A percentile compares a stretch with the other conserved stretches of the same genome.
These are phyloP conservation scores for Arctia plantaginis DNA, from an alignment of 2,888 invertebrate species.

Conservation along the genomic window DNA sequence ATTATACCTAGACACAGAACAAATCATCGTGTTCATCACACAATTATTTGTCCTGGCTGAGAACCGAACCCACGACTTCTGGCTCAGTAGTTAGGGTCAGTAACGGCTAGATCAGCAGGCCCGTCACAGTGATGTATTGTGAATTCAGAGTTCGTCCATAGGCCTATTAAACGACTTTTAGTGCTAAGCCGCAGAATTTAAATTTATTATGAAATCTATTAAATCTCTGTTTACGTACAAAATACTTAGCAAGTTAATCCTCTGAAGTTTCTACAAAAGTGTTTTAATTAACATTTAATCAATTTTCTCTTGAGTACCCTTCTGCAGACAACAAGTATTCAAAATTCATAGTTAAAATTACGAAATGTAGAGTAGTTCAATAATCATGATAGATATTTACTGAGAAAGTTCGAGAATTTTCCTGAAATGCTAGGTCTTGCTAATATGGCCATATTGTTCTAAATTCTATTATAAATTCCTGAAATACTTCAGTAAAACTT, in stretches of 20 bases:
- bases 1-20: too few species aligned
- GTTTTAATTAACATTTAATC: conserved; percentile 45
- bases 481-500: not conserved
- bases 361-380: conserved; percentile 7
- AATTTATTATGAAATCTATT: conserved; percentile 57
- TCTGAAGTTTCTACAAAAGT: conserved; percentile 37
- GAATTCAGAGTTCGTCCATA: conserved; percentile 25
- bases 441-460: not conserved
- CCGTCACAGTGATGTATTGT: not conserved
- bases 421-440: not conserved
- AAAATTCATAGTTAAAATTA: conserved; percentile 11
- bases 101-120: not conserved
- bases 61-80: too few species aligned
- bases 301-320: conserved; percentile 20
- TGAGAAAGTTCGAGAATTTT: not conserved
- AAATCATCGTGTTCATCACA: too few species aligned
- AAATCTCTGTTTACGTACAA: conserved; percentile 42
- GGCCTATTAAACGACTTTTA: conserved; percentile 46
- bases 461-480: not conserved
- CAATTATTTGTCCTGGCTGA: too few species aligned
- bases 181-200: conserved; percentile 46
- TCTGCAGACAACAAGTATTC: conserved; percentile 15
- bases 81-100: too few species aligned
- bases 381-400: not conserved
- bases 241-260: conserved; percentile 47